These are phyloP conservation scores for Eudemis profundana DNA, from an alignment of 2,888 invertebrate genomes.

Conservation along the genomic window DNA sequence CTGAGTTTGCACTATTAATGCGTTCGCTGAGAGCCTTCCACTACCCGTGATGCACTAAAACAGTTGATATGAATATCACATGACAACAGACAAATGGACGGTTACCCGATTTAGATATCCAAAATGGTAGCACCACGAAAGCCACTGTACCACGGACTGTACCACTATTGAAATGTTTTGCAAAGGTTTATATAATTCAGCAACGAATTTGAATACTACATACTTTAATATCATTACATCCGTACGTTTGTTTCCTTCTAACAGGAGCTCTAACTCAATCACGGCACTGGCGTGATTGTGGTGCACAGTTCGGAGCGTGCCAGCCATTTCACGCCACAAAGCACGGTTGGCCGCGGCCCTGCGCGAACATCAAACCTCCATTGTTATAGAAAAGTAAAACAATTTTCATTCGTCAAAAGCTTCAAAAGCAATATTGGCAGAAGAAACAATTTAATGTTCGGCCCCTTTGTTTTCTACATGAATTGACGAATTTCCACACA, in stretches of 20 bases:
- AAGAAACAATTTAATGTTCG: constrained; percentile 47
- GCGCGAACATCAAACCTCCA: constrained; percentile 62
- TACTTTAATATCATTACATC: constrained; percentile 16
- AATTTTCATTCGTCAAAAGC: constrained; percentile 63
- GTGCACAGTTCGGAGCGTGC: constrained; percentile 47
- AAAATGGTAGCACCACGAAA: too few relatives aligned
- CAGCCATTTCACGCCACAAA: constrained; percentile 64
- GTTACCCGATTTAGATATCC: too few relatives aligned
- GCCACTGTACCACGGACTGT: neutral
- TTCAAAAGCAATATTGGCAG: constrained; percentile 50
- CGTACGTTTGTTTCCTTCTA: constrained; percentile 22
- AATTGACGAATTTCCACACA: constrained; percentile 57
- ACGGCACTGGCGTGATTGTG: constrained; percentile 19
- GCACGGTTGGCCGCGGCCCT: constrained; percentile 68
- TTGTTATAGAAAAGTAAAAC: constrained; percentile 63
- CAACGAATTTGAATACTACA: neutral
- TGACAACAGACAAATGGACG: neutral
- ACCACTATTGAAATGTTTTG: neutral
- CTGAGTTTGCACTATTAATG: constrained; percentile 24
- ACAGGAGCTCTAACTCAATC: constrained; percentile 12
- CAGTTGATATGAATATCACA: constrained; percentile 19
- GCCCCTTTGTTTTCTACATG: constrained; percentile 56
- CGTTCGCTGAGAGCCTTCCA: neutral
- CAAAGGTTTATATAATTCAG: neutral
- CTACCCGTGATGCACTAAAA: constrained; percentile 4